These are phyloP conservation scores for Spilosoma lubricipeda DNA, from an alignment of 2,888 invertebrate genomes.

Conservation along the genomic window DNA sequence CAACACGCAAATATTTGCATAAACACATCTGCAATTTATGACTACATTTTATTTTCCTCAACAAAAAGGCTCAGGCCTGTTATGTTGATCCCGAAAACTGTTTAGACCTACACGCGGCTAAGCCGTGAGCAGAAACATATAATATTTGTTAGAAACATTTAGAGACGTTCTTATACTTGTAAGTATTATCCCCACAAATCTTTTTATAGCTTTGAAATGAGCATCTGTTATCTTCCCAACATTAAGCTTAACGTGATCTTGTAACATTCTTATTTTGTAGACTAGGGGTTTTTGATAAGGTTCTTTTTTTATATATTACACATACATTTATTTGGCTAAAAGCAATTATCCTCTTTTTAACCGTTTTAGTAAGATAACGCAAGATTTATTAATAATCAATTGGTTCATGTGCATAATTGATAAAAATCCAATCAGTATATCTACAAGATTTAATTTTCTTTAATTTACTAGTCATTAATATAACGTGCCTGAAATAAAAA, in stretches of 20 bases:
- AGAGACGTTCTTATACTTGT: slow-evolving; percentile 6
- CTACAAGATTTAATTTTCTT: too few relatives aligned
- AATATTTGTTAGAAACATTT: slow-evolving; percentile 27
- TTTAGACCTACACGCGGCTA: slow-evolving; percentile 15
- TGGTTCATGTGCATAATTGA: not conserved
- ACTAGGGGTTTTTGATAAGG: too few relatives aligned
- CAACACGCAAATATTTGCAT: not conserved
- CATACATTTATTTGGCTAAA: not conserved
- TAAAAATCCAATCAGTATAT: too few relatives aligned
- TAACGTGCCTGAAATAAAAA: too few relatives aligned
- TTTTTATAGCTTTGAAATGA: slow-evolving; percentile 34
- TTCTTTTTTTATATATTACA: not conserved
- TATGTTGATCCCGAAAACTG: slow-evolving; percentile 19
- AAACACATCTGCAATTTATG: not conserved
- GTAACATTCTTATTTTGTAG: slow-evolving; percentile 4
- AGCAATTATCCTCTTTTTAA: not conserved
- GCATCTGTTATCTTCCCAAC: slow-evolving; percentile 24
- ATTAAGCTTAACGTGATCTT: slow-evolving; percentile 13
- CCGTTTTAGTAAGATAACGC: not conserved
- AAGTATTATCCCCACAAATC: slow-evolving; percentile 36
- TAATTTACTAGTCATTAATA: too few relatives aligned
- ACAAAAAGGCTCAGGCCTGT: slow-evolving; percentile 13
- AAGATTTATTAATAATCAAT: not conserved
- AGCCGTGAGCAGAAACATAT: not conserved
- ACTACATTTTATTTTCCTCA: not conserved